phyloP scores from a whole-genome alignment of 2,888 invertebrate species.

The Heterodera filipjevi region DNA sequence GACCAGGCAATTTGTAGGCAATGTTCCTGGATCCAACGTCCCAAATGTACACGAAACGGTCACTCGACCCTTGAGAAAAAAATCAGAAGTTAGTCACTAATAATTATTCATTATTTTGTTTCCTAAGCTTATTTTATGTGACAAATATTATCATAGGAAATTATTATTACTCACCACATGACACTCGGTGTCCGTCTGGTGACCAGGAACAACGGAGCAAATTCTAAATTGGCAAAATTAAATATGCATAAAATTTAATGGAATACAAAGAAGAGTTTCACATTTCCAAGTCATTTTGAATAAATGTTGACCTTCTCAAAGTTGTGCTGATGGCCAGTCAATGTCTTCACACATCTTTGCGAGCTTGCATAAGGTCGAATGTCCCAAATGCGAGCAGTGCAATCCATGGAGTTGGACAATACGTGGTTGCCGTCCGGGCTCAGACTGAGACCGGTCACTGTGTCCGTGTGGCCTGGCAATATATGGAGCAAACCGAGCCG shows the following conservation, averaged over 20 bases:
- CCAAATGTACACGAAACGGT: constrained; percentile 94
- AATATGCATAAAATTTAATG: background rate
- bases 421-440: constrained; percentile 78
- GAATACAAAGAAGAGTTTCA: background rate
- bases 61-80: constrained; percentile 72
- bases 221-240: constrained; percentile 71
- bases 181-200: constrained; percentile 85
- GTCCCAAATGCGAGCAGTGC: constrained; percentile 92
- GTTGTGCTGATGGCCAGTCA: constrained; percentile 92
- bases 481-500: constrained; percentile 80
- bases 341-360: constrained; percentile 87
- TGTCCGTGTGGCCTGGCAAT: constrained; percentile 90
- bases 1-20: constrained; percentile 90
- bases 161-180: constrained; percentile 73
- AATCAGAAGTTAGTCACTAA: no score
- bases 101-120: no score
- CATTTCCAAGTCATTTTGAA: constrained; percentile 18
- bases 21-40: constrained; percentile 81
- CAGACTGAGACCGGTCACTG: constrained; percentile 83
- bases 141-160: constrained; percentile 69
- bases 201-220: constrained; percentile 90
- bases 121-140: no score
- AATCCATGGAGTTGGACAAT: constrained; percentile 95
- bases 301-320: constrained; percentile 80
- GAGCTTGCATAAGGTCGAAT: constrained; percentile 84